Evolutionary conservation across 1,140 invertebrate species (phyloP).

Genomic region (Periplaneta americana): DNA sequence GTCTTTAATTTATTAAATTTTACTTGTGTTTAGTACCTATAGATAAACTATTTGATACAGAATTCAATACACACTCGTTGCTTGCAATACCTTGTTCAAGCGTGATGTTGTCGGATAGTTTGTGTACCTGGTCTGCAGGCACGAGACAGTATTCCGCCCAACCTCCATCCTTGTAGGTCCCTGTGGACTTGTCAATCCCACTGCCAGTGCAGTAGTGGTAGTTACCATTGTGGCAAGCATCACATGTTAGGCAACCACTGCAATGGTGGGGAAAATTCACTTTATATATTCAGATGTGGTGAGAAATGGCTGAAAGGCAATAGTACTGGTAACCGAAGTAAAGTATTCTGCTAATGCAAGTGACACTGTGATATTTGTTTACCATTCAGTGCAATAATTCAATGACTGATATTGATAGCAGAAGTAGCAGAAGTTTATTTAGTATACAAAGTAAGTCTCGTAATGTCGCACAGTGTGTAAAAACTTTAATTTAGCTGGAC

Average conservation of each 20-base stretch:
- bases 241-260: conserved; percentile 53
- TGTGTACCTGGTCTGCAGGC: conserved; percentile 51
- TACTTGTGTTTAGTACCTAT: not conserved
- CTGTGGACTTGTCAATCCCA: conserved; percentile 55
- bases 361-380: no score
- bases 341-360: no score
- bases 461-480: no score
- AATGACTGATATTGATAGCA: no score
- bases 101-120: conserved; percentile 43
- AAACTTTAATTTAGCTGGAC: no score
- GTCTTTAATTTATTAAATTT: not conserved
- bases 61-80: not conserved
- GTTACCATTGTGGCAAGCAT: conserved; percentile 48
- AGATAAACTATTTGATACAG: not conserved
- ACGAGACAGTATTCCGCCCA: conserved; percentile 57
- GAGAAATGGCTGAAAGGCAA: no score
- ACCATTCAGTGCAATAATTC: no score
- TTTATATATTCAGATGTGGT: no score
- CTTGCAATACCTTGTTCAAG: conserved; percentile 46
- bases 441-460: no score
- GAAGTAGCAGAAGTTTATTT: no score
- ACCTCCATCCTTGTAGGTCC: conserved; percentile 58
- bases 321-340: no score
- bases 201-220: conserved; percentile 55
- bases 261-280: no score